phyloP scores from a whole-genome alignment of 2,113 vertebrate species.

The Pardalotus punctatus region DNA sequence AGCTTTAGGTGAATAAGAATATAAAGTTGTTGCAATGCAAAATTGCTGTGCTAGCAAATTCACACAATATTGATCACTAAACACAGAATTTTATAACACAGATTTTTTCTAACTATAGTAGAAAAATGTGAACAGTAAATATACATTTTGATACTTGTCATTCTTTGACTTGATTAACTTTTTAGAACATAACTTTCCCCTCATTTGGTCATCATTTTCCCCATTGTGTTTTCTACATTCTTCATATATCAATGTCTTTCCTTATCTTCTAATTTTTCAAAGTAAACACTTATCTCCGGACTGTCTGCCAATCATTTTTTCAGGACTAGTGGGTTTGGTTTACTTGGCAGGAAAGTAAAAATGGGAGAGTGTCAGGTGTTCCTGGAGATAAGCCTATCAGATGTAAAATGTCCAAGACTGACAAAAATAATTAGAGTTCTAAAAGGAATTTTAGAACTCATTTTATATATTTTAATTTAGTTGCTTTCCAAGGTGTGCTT shows the following conservation, averaged over 20 bases:
- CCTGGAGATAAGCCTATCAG: not conserved
- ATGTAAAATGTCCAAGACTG: not conserved
- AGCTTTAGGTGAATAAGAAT: not conserved
- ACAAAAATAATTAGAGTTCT: not conserved
- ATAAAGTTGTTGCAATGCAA: not conserved
- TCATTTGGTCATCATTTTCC: not conserved
- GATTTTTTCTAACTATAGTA: not conserved
- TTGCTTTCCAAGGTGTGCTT: not conserved
- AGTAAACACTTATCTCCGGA: not conserved
- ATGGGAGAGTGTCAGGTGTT: not conserved
- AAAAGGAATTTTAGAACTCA: not conserved
- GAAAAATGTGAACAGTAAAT: not conserved
- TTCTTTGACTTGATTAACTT: not conserved
- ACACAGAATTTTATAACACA: not conserved
- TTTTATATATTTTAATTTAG: not conserved
- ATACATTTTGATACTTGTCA: not conserved
- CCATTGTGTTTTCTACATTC: not conserved
- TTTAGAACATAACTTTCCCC: not conserved
- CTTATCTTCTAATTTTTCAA: not conserved
- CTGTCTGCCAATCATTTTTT: not conserved
- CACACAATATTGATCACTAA: not conserved
- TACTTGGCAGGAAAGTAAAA: not conserved
- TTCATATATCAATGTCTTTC: not conserved
- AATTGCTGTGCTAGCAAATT: not conserved
- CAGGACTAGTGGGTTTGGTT: not conserved